Base-by-base conservation (phyloP, 1,140 invertebrate genomes). In the Halictus rubicundus region DNA sequence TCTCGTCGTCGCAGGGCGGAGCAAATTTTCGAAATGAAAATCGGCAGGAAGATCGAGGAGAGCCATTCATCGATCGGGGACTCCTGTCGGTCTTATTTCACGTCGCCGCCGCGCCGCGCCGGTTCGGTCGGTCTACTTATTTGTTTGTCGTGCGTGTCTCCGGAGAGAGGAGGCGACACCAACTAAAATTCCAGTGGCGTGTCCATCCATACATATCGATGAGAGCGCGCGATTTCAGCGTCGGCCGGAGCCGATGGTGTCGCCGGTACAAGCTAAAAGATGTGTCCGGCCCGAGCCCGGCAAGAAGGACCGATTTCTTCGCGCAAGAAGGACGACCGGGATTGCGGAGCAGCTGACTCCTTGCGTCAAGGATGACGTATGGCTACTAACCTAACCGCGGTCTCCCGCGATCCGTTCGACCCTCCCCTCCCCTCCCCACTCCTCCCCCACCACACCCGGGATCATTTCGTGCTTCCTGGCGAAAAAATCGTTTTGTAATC, bases 111-210 rank as follows among this genome's bases (percentile, higher is more conserved):
- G 65, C 46, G 78, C 46, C 8, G 8, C 46, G 46, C 46, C 12
- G 9, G 42, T 12, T 9, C 42, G 49, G 16, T 78, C 81, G 74
- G 85, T 87, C 87, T 89, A 89, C 87, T 88, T 88, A 88, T 88
- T 89, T 89, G 86, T 82, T 80, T 81, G 80, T 71, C 81, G 72
- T 79, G 66, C 78, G 76, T 84, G 78, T 64, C 59, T 23, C 46
- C 46, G 39, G 49, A 39, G 39, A 42, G 77, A 68, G 66, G 68
- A 78, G 77, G 69, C 77, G 85, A 87, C 80, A 89, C 89, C 90
- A 92, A 92, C 92, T 93, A 92, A 93, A 92, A 93, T 93, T 93
- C 92, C 92, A 83, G 71, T 76, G 82, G 79, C 87, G 91, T 90
- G 90, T 91, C 87, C 88, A 88, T 88, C 84, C 88, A 88, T 89